Base-by-base conservation (phyloP, 1,140 invertebrate species). In the Ceratitis capitata region DNA sequence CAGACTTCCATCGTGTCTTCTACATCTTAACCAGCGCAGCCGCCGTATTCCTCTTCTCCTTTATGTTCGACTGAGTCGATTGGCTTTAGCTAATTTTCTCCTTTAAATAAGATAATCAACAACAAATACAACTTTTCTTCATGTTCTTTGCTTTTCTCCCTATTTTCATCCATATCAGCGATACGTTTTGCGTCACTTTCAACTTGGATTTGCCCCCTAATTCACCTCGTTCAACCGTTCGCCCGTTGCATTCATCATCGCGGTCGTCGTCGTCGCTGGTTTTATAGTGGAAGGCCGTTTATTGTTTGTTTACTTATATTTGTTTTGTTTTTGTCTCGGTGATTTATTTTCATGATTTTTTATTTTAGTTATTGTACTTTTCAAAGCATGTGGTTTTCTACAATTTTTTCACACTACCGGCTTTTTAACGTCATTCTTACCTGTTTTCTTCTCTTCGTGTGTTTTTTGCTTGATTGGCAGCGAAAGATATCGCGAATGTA, bases 291-390 rank as follows among this genome's bases (percentile, higher is more conserved):
- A 78, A 78, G 69, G 69, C 69, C 69, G 69, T 78, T 78, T 78
- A 78, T 45, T 78, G 69, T 78, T 78, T 78, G 69, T 78, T 78
- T 78, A 78, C 69, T 45, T 78, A 69, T 78, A 69, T 35, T 78
- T 42, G 39, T 78, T 78, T 78, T 78, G 69, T 78, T 78, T 78
- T 47, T 45, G 69, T 42, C 39, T 42, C 39, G n/a, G 45, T n/a
- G 35, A 78, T 78, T 78, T 78, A 78, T 78, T 42, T 78, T 78
- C 39, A 45, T n/a, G n/a, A n/a, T 78, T 39, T 69, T 61, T 64
- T 64, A 12, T 47, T 47, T 47, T 47, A 6, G 5, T n/a, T 47
- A 6, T 47, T 47, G 5, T 47, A 47, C 45, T 47, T 47, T 64
- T 64, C 29, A 74, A 19, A 32, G 42, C 39, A 74, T n/a, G 42